Base-by-base conservation (phyloP, 2,888 invertebrate species). In the Trichogramma evanescens region DNA sequence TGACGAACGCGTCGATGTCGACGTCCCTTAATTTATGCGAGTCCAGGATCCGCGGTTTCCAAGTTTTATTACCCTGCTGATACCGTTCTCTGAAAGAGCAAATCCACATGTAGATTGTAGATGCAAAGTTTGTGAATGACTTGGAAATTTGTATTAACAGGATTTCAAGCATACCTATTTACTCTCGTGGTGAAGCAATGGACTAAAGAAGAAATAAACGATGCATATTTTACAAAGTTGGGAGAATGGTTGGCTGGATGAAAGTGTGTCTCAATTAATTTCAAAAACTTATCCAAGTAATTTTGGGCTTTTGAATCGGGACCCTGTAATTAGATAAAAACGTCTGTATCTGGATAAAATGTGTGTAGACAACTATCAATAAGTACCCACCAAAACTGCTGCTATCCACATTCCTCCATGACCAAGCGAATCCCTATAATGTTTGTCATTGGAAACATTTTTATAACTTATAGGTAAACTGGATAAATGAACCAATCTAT, bases 231-330 rank as follows among this genome's bases (percentile, higher is more conserved):
- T 64, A 77, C 77, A 0, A 88, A 84, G 93, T 95, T 95, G 51
- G 85, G 77, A 40, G 95, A 95, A 45, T 82, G 78, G 76, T 96
- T 96, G 0, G 94, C 94, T 56, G 93, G 92, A 79, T 96, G 91
- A 69, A 89, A 86, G 78, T 93, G 95, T 4, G 92, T 89, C 75
- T 93, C 91, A 4, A 94, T 80, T 0, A 90, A 88, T 66, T 86
- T 88, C 72, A 95, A 84, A 72, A 95, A 87, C 69, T 89, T 88
- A 59, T 86, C 85, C 56, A 96, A 80, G 70, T 93, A 87, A 54
- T 83, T 83, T 72, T 91, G 84, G 0, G 86, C 84, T 54, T 82
- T 80, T 13, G 86, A 87, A 54, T 85, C 83, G 1, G 88, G 87
- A 50, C 87, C 86, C 78, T 91, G 80, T 9, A 81, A 81, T 50